Evolutionary conservation across 2,113 vertebrate species (phyloP).

Genomic region (Sula dactylatra): DNA sequence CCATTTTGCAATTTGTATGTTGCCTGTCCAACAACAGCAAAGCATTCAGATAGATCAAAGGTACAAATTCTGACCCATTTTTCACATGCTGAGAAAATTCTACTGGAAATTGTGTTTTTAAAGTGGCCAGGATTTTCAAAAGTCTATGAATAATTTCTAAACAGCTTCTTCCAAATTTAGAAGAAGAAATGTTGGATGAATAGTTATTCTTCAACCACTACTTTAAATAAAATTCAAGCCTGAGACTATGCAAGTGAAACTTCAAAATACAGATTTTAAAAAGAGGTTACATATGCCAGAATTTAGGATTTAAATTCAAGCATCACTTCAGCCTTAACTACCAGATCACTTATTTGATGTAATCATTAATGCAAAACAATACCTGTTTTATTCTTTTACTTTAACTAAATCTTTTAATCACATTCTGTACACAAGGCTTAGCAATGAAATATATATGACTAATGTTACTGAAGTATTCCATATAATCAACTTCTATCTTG

Average conservation of each 20-base stretch:
- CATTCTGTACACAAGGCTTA: background rate
- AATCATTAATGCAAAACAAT: background rate
- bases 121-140: background rate
- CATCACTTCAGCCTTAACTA: background rate
- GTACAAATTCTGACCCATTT: background rate
- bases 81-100: background rate
- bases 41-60: background rate
- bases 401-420: background rate
- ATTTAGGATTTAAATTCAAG: background rate
- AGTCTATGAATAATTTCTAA: background rate
- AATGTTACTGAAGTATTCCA: background rate
- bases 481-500: background rate
- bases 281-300: background rate
- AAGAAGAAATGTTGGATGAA: background rate
- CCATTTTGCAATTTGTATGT: background rate
- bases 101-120: background rate
- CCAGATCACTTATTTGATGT: background rate
- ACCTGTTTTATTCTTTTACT: background rate
- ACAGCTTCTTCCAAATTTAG: background rate
- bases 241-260: background rate
- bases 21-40: background rate
- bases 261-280: background rate
- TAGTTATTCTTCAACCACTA: background rate
- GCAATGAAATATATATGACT: background rate
- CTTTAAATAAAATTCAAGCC: background rate